Percentiles rank a stretch among this genome's conserved stretches.
Conservation (phyloP, 2,888 invertebrate genomes). For the Polyommatus icarus region DNA sequence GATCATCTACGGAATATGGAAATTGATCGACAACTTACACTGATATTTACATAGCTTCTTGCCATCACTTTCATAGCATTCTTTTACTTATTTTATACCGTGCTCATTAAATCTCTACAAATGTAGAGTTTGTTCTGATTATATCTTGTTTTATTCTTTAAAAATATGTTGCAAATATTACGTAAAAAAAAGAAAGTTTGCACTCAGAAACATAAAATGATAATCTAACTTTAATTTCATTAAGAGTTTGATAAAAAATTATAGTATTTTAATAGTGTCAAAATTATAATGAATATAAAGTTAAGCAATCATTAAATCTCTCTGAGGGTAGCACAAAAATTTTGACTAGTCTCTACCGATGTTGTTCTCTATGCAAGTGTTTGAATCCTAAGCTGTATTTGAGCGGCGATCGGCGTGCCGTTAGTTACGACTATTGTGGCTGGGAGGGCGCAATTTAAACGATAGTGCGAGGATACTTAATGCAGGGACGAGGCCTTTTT, state of each 20-base stretch:
- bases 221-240: neutral
- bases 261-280: too few relatives aligned
- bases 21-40: neutral
- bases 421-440: slow-evolving; percentile 58
- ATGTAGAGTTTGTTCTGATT: neutral
- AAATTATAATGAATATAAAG: too few relatives aligned
- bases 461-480: slow-evolving; percentile 51
- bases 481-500: slow-evolving; percentile 49
- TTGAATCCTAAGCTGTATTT: slow-evolving; percentile 43
- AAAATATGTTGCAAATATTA: neutral
- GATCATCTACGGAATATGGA: slow-evolving; percentile 7
- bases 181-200: neutral
- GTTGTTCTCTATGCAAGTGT: slow-evolving; percentile 35
- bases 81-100: neutral
- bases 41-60: slow-evolving; percentile 8
- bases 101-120: neutral
- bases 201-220: too few relatives aligned
- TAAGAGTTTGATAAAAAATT: neutral
- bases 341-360: slow-evolving; percentile 26
- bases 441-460: slow-evolving; percentile 45
- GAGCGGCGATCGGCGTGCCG: slow-evolving; percentile 54
- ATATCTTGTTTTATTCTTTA: neutral
- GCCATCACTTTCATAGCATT: neutral
- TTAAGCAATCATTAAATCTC: too few relatives aligned
- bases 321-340: neutral